phyloP scores from a whole-genome alignment of 2,113 vertebrate species.

The Scytalopus superciliaris region DNA sequence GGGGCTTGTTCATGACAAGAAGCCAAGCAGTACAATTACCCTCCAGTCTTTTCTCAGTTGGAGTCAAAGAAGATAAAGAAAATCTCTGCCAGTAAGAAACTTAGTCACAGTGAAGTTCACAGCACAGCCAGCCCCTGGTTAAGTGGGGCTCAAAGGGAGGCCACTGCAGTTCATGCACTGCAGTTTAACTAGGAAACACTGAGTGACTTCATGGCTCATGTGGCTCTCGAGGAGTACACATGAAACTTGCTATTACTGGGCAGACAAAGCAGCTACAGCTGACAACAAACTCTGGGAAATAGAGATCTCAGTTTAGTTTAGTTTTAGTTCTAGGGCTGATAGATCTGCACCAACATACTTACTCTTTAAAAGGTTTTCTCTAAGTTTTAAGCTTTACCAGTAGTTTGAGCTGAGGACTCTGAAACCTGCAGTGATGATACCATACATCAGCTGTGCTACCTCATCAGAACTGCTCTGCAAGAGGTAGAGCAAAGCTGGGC shows the following conservation, averaged over 20 bases:
- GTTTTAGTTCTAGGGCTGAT: not conserved
- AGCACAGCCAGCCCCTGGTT: constrained; percentile 21
- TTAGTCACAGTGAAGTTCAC: constrained; percentile 16
- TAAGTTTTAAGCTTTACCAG: not conserved
- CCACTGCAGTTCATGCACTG: constrained; percentile 27
- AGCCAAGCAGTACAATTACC: constrained; percentile 22
- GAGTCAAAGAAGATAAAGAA: constrained; percentile 42
- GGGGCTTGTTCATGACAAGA: not conserved
- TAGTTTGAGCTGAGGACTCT: not conserved
- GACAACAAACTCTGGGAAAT: not conserved
- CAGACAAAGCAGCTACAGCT: not conserved
- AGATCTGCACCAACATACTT: not conserved
- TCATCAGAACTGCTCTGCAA: not conserved
- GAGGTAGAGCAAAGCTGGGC: not conserved
- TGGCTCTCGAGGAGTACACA: not conserved
- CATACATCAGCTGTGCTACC: not conserved
- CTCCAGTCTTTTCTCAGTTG: constrained; percentile 1
- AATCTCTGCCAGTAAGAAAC: constrained; percentile 2
- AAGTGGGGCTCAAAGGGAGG: constrained; percentile 40
- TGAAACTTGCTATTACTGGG: constrained; percentile 1
- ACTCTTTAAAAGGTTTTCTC: not conserved
- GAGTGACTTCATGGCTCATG: not conserved
- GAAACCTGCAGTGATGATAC: not conserved
- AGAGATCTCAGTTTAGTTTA: not conserved
- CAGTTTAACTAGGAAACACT: not conserved